These are phyloP conservation scores for Temnopleurus reevesii DNA, from an alignment of 53 echinoderm and acorn worm species.

Conservation along the genomic window DNA sequence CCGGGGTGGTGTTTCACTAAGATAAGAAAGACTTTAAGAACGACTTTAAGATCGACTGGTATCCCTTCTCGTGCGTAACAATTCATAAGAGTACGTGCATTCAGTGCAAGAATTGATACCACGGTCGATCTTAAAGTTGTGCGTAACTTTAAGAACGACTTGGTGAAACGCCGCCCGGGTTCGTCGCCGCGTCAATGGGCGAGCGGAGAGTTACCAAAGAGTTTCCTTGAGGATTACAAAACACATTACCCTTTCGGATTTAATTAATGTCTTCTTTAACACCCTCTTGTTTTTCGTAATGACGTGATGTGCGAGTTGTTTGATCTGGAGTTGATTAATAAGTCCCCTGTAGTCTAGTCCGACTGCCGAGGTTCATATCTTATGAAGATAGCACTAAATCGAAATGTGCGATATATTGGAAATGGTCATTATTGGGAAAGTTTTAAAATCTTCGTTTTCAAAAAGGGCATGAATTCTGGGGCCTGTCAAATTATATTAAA, in stretches of 20 bases:
- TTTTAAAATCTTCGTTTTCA: no score
- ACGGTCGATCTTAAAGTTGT: no score
- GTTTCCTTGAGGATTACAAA: not conserved
- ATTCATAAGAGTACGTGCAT: not conserved
- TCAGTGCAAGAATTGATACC: not conserved
- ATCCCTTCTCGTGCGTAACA: no score
- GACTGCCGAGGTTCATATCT: constrained; percentile 14
- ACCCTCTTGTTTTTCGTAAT: not conserved
- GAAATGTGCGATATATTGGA: no score
- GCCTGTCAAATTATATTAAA: not conserved
- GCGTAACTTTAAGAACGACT: no score
- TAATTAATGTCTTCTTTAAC: constrained; percentile 17
- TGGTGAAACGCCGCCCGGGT: no score
- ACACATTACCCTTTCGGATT: constrained; percentile 35
- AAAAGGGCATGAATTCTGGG: no score
- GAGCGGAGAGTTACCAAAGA: not conserved
- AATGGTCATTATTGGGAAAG: no score
- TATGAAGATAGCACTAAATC: not conserved
- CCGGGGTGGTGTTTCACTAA: no score
- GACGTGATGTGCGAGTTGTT: not conserved
- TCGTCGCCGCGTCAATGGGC: no score
- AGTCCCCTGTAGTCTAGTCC: not conserved
- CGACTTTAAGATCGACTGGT: no score
- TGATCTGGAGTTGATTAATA: not conserved
- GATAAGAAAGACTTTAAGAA: no score